Conservation (phyloP, 1,140 invertebrate species). For the Aphis craccivora region DNA sequence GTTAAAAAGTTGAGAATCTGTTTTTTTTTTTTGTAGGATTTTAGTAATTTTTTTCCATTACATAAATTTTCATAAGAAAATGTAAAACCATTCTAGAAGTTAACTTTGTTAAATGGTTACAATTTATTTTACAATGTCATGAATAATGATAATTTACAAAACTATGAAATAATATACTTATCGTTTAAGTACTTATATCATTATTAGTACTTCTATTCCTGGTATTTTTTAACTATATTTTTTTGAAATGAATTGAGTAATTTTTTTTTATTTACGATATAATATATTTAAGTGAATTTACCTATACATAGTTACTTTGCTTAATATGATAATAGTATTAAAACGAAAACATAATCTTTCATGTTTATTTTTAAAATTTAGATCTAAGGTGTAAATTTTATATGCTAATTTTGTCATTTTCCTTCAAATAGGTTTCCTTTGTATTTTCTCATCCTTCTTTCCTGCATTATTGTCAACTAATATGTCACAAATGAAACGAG, state of each 20-base stretch:
- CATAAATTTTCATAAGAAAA: background rate
- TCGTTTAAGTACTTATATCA: background rate
- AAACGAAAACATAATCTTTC: background rate
- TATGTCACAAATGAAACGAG: constrained; percentile 54
- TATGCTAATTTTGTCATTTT: constrained; percentile 48
- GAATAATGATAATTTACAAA: background rate
- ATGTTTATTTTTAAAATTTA: background rate
- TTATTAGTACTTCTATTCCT: background rate
- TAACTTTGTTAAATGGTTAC: no score
- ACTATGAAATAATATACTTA: background rate
- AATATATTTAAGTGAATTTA: background rate
- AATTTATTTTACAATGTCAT: no score
- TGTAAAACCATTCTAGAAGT: no score
- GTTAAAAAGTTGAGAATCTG: background rate
- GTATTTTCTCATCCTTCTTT: constrained; percentile 47
- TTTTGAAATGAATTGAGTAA: no score
- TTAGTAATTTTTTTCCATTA: background rate
- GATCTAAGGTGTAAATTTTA: background rate
- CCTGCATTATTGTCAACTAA: constrained; percentile 32
- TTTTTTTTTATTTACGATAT: background rate
- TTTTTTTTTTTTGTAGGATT: background rate
- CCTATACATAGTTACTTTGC: background rate
- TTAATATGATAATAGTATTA: background rate
- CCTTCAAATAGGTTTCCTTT: constrained; percentile 54
- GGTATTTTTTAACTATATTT: no score